Evolutionary conservation across 2,888 invertebrate species (phyloP), one percentile per base, ranked within the genome.

Genomic region (Lepidochitona cinerea): DNA sequence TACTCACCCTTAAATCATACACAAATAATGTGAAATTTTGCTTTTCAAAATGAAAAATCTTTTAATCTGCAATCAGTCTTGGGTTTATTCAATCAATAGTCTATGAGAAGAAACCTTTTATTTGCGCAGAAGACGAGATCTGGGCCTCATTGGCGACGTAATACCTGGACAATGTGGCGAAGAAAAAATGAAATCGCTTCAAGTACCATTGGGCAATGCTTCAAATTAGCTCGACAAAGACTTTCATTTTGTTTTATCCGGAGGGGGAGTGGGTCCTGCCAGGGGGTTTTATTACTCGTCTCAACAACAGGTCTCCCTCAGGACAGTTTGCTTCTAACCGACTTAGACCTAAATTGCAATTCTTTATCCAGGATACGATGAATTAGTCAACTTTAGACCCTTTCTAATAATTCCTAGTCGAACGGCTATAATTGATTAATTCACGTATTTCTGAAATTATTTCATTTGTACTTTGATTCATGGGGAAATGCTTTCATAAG

Each of bases 161-260:
- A 59, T 59, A 29, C 59, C 12, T 32, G 23, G 14, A 59, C 59
- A 59, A 59, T 29, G 26, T 23, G 29, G 29, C 1, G 26, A 59
- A 26, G 32, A 59, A 59, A 59, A 29, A 23, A 18, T 1, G 59
- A 59, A 14, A 14, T 26, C 29, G 12, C 29, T 23, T 26, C 23
- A 18, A 32, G 29, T 29, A 59, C 32, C 59, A 59, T 59, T 59
- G 26, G 26, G 59, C 23, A 59, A 59, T 59, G 59, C 29, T 59
- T 23, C 29, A 59, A 59, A 59, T 59, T 59, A 59, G 59, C 59
- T 59, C 29, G 29, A 59, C 59, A 59, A 59, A 59, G 32, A 32
- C 59, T 59, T 59, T 59, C 59, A 59, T 59, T 59, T 59, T 59
- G 59, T 59, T 59, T 59, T 59, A 59, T 59, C 59, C 59, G 32